Percentiles rank a stretch among this genome's conserved stretches.
Evolutionary conservation across 2,797 vertebrate genomes (phyloP).

Genomic region (Pipistrellus pipistrellus): DNA sequence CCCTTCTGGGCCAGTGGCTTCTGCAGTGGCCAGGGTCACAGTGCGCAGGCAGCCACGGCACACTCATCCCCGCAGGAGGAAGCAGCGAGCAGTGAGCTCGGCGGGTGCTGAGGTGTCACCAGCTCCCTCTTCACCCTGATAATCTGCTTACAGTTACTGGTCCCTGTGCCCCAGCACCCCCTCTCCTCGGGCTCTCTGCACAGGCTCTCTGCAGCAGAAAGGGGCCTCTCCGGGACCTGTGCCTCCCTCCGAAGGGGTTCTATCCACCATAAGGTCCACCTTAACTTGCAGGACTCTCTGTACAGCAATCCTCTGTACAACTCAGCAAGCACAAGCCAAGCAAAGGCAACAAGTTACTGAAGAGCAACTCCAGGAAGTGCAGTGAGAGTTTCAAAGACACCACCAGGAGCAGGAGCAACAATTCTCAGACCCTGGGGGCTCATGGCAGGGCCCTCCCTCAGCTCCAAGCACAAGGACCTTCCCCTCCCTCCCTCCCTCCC

Average conservation of each 20-base stretch:
- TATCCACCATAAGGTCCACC: neutral
- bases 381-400: neutral
- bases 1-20: neutral
- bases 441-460: neutral
- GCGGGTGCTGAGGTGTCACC: accelerated
- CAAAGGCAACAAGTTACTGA: neutral
- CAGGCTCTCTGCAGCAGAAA: neutral
- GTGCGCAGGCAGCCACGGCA: neutral
- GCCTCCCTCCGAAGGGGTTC: neutral
- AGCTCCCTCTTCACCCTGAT: neutral
- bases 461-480: neutral
- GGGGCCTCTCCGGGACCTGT: accelerated
- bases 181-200: neutral
- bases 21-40: neutral
- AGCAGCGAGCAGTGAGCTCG: too few species aligned
- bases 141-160: neutral
- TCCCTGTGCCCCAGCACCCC: too few species aligned
- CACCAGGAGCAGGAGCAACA: neutral
- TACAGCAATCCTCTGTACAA: neutral
- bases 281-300: neutral
- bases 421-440: neutral
- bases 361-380: neutral
- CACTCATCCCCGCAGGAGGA: neutral
- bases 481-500: neutral
- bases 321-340: neutral